Evolutionary conservation across 2,113 vertebrate genomes (phyloP).

Genomic region (Pardalotus punctatus): DNA sequence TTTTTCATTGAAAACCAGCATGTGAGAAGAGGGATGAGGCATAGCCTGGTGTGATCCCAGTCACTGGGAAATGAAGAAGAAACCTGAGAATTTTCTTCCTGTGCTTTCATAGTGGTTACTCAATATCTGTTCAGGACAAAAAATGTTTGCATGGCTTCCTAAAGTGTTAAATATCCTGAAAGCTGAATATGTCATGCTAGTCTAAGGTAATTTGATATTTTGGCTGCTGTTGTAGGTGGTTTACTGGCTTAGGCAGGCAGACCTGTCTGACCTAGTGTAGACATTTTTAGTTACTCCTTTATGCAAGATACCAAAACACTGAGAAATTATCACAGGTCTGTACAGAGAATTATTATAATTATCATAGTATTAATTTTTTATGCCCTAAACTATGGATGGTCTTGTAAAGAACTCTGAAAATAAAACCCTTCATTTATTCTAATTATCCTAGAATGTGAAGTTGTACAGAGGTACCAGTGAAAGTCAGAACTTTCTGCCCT

Average conservation of each 20-base stretch:
- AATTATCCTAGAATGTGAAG: not conserved
- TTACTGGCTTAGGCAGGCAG: not conserved
- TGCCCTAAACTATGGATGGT: not conserved
- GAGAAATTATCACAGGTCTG: not conserved
- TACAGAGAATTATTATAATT: not conserved
- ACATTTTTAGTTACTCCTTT: not conserved
- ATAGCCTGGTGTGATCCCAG: not conserved
- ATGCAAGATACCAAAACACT: not conserved
- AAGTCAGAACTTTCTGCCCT: not conserved
- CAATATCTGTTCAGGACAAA: not conserved
- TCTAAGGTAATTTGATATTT: not conserved
- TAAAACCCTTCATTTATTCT: not conserved
- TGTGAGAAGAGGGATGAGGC: not conserved
- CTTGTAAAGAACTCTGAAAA: not conserved
- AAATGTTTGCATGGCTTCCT: not conserved
- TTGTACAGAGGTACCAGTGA: not conserved
- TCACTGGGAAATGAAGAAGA: not conserved
- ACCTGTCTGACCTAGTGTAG: not conserved
- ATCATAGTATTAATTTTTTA: not conserved
- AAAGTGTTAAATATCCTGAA: not conserved
- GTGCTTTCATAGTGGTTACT: not conserved
- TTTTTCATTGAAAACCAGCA: not conserved
- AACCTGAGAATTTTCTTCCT: not conserved
- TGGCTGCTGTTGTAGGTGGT: not conserved
- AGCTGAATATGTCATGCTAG: not conserved